These are phyloP conservation scores for Dicyrtoma fusca DNA, from an alignment of 2,888 invertebrate species.

Conservation along the genomic window DNA sequence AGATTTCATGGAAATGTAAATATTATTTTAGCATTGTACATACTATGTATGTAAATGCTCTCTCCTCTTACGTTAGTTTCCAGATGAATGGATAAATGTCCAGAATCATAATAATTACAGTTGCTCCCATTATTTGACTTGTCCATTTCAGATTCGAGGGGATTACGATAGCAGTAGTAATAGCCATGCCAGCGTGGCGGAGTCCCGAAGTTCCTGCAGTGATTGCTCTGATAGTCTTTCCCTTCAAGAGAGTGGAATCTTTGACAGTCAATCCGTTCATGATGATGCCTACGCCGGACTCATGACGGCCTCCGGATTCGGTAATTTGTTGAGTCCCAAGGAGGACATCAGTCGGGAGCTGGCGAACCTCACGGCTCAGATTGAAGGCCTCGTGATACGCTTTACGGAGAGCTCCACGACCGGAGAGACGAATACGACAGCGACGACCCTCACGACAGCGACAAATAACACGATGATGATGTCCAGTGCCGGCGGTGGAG, in stretches of 20 bases:
- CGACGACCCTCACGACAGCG: too few species aligned
- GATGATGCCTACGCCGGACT: conserved; percentile 44
- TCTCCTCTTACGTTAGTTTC: too few species aligned
- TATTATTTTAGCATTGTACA: too few species aligned
- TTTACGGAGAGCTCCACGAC: conserved; percentile 43
- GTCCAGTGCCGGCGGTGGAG: too few species aligned
- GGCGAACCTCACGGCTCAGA: conserved; percentile 51
- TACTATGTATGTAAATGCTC: too few species aligned
- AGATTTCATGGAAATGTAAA: too few species aligned
- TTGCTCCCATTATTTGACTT: too few species aligned
- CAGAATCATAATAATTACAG: too few species aligned
- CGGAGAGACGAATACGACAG: neutral
- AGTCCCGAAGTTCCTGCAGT: conserved; percentile 56
- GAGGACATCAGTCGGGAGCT: conserved; percentile 52
- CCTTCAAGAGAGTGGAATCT: conserved; percentile 56
- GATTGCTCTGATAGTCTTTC: conserved; percentile 56
- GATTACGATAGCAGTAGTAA: conserved; percentile 46
- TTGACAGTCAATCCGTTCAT: conserved; percentile 53
- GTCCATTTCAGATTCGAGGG: conserved; percentile 39
- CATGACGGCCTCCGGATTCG: neutral
- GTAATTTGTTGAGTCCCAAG: conserved; percentile 26
- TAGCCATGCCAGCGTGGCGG: conserved; percentile 52
- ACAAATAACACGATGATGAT: too few species aligned
- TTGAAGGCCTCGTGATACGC: conserved; percentile 52
- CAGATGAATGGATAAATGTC: too few species aligned